phyloP scores from a whole-genome alignment of 2,888 invertebrate species.

The Pogonocherus hispidulus region DNA sequence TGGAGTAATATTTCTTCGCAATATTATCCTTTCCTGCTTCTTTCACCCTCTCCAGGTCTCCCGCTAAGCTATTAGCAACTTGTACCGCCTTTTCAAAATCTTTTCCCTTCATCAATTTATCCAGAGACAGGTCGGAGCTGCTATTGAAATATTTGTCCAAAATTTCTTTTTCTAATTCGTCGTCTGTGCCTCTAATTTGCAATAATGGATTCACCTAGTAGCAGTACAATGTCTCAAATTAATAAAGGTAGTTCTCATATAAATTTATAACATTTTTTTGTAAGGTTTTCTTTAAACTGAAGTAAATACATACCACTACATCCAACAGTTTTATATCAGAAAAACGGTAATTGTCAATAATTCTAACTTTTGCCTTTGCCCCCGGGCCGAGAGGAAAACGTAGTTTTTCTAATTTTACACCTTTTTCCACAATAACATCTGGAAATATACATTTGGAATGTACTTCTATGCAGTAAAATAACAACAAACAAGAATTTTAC shows the following conservation, averaged over 20 bases:
- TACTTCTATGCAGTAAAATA: too few species aligned
- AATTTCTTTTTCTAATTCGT: constrained; percentile 19
- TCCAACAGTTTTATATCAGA: neutral
- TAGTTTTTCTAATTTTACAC: neutral
- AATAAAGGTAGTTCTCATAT: too few species aligned
- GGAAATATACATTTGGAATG: neutral
- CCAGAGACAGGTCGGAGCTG: constrained; percentile 19
- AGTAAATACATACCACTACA: neutral
- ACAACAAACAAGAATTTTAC: too few species aligned
- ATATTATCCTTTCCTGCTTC: neutral
- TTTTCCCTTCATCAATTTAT: constrained; percentile 10
- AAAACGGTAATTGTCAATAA: neutral
- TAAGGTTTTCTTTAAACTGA: too few species aligned
- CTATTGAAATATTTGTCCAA: constrained; percentile 28
- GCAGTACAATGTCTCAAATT: neutral
- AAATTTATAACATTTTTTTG: too few species aligned
- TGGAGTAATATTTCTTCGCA: constrained; percentile 9
- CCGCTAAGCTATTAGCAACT: constrained; percentile 25
- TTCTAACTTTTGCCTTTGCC: neutral
- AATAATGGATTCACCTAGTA: neutral
- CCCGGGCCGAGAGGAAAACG: neutral
- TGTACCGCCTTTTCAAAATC: constrained; percentile 35
- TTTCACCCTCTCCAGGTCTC: constrained; percentile 19
- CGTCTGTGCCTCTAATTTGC: neutral
- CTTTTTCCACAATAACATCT: neutral